These are phyloP conservation scores for Heliothis peltigera DNA, from an alignment of 2,888 invertebrate species.

Conservation along the genomic window DNA sequence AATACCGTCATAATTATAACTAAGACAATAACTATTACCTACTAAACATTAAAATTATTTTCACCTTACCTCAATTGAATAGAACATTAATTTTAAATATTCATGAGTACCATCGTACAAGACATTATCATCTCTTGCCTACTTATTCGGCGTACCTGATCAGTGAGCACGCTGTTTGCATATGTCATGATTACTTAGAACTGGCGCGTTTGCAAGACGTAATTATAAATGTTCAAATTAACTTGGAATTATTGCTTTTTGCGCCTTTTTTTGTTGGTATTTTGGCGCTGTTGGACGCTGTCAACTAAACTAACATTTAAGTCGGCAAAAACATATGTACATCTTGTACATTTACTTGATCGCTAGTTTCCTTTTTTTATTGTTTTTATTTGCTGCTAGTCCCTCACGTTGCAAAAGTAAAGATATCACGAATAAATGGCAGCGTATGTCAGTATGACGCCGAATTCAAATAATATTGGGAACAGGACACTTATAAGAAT, in stretches of 20 bases:
- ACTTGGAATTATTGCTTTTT: constrained; percentile 1
- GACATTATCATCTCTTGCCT: constrained; percentile 3
- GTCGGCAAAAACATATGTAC: constrained; percentile 4
- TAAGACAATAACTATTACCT: no score
- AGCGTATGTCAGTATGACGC: no score
- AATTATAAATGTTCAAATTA: constrained; percentile 17
- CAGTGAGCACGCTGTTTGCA: constrained; percentile 23
- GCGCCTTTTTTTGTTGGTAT: neutral
- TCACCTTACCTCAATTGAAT: neutral
- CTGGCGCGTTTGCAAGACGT: constrained; percentile 14
- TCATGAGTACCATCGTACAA: neutral
- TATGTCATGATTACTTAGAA: constrained; percentile 40
- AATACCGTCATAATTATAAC: no score
- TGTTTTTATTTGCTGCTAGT: no score
- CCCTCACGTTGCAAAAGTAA: no score
- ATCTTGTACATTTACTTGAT: no score
- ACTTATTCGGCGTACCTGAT: neutral
- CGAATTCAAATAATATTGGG: no score
- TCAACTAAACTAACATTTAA: constrained; percentile 32
- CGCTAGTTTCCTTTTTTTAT: no score
- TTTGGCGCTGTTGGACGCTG: constrained; percentile 24
- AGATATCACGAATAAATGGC: no score
- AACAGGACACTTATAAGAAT: no score
- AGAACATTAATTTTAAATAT: constrained; percentile 3
- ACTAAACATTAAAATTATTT: no score